Base-by-base conservation (phyloP, 2,888 invertebrate genomes). In the Thymelicus acteon region DNA sequence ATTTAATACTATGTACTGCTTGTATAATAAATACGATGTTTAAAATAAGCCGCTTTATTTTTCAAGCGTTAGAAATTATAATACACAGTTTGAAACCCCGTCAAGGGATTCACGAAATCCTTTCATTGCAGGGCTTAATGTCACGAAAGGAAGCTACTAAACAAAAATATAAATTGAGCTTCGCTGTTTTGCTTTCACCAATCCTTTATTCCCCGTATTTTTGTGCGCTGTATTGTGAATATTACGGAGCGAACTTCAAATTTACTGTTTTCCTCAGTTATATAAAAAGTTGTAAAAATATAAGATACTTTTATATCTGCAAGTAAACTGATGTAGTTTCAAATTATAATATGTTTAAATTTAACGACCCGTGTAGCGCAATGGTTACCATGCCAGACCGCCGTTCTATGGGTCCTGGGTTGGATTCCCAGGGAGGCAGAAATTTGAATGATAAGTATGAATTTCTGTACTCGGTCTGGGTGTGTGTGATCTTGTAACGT, bases 31-130 rank as follows among this genome's bases (percentile, higher is more conserved):
- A 24, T 24, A 54, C 24, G 12, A 54, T 54, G 24, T 57, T 57
- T 57, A 73, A 74, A 72, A 75, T 74, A 71, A 73, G 40, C 60
- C 12, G 19, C 40, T 4, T 60, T 77, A 75, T 37, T 57, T 57
- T 57, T 57, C 31, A 37, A 57, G 13, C 57, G 57, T 57, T 57
- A 57, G 57, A 57, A 57, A 57, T 57, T 57, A 54, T 40, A 68
- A 40, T 44, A 47, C 52, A 61, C 54, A 40, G 44, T 62, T 61
- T 63, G 62, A 62, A 70, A 70, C 64, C 57, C 64, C 64, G 69
- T 63, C 60, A 58, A 64, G 64, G 60, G 64, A 70, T 70, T 70
- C 40, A 49, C 49, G 40, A 64, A 70, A 70, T 70, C 70, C 70
- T 64, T 70, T 64, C 64, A 58, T 58, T 64, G 70, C 63, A 58